phyloP scores from a whole-genome alignment of 2,113 vertebrate genomes.

The Eurypyga helias region DNA sequence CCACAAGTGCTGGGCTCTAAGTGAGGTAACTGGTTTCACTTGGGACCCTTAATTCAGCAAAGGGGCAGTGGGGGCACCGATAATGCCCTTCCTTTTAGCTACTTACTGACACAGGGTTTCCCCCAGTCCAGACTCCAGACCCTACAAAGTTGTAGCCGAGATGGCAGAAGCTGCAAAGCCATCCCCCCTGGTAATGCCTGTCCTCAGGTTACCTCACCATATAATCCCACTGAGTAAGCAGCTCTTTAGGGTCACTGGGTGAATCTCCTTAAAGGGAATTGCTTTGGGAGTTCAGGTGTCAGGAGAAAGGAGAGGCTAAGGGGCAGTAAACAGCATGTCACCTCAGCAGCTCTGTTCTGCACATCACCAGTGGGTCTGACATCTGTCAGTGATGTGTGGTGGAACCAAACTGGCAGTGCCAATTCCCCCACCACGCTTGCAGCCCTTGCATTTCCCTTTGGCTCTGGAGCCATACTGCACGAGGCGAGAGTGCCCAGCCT shows the following conservation, averaged over 20 bases:
- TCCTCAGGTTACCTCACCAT: background rate
- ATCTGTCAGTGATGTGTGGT: rapidly evolving
- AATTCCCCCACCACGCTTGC: background rate
- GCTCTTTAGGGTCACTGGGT: background rate
- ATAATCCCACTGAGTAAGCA: background rate
- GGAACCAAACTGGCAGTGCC: background rate
- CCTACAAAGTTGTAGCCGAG: background rate
- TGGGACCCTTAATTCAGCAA: background rate
- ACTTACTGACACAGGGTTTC: background rate
- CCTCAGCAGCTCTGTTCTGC: background rate
- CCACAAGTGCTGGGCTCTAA: background rate
- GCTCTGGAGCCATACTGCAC: background rate
- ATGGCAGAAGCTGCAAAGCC: background rate
- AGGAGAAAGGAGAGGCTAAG: background rate
- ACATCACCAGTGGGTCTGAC: background rate
- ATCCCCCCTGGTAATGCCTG: background rate
- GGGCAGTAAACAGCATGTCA: background rate
- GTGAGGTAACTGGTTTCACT: background rate
- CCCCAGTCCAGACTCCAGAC: background rate
- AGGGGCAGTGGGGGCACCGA: background rate
- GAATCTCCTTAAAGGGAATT: background rate
- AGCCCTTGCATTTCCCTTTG: background rate
- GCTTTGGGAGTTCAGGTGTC: background rate
- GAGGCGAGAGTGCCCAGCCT: background rate
- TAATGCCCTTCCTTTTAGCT: background rate